Evolutionary conservation across 1,140 invertebrate species (phyloP).

Genomic region (Penaeus vannamei): DNA sequence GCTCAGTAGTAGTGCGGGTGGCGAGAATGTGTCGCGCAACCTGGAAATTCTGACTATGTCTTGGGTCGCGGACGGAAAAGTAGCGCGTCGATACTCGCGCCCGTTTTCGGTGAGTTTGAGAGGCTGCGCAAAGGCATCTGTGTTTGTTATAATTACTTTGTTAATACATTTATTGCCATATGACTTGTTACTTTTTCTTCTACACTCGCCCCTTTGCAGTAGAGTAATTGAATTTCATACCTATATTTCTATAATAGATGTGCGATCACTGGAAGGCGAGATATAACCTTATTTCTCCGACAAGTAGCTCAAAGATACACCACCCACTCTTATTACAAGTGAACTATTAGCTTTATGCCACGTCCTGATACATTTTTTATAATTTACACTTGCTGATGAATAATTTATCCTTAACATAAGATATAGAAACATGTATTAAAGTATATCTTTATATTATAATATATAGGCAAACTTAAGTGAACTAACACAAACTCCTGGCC

Average conservation of each 20-base stretch:
- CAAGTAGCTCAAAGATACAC: slow-evolving; percentile 32
- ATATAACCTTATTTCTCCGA: slow-evolving; percentile 34
- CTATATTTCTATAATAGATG: background rate
- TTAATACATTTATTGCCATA: slow-evolving; percentile 18
- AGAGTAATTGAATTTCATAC: slow-evolving; percentile 26
- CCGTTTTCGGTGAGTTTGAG: slow-evolving; percentile 62
- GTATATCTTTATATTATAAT: background rate
- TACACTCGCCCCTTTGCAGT: background rate
- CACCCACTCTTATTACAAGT: slow-evolving; percentile 46
- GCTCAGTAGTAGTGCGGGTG: background rate
- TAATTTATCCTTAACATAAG: slow-evolving; percentile 38
- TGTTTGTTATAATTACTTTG: slow-evolving; percentile 62
- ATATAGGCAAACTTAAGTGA: slow-evolving; percentile 26
- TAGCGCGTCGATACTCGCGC: slow-evolving; percentile 47
- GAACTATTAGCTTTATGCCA: slow-evolving; percentile 17
- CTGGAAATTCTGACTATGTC: background rate
- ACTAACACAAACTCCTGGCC: slow-evolving; percentile 64
- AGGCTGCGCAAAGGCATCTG: slow-evolving; percentile 46
- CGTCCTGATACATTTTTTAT: background rate
- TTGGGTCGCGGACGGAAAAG: slow-evolving; percentile 50
- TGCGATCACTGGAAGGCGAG: slow-evolving; percentile 1
- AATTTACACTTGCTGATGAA: slow-evolving; percentile 16
- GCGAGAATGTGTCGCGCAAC: background rate
- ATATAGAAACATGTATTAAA: background rate
- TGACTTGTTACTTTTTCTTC: background rate